Evolutionary conservation across 2,888 invertebrate species (phyloP).

Genomic region (Nowickia ferox): DNA sequence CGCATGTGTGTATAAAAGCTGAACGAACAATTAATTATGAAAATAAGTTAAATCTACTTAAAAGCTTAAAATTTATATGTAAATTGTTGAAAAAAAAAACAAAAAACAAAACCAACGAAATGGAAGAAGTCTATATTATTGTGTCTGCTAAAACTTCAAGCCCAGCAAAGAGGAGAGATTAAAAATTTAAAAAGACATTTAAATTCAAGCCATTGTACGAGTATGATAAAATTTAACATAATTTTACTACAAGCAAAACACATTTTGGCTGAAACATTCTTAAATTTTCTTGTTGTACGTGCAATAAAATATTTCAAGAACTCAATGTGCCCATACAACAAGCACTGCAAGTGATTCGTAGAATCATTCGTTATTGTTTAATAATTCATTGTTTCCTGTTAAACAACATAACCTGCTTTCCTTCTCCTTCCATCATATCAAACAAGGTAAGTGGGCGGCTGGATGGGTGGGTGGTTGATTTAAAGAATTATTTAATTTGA

Average conservation of each 20-base stretch:
- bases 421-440: not conserved
- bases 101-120: not conserved
- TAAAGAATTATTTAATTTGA: not conserved
- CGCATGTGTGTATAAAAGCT: not conserved
- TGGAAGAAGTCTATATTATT: conserved; percentile 16
- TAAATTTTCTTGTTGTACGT: not conserved
- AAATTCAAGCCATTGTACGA: not conserved
- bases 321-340: conserved; percentile 10
- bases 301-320: not conserved
- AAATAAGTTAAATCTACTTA: not conserved
- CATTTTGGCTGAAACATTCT: not conserved
- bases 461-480: not conserved
- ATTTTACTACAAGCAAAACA: not conserved
- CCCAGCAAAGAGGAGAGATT: not conserved
- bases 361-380: not conserved
- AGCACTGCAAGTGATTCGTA: not conserved
- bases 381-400: not conserved
- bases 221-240: conserved; percentile 19
- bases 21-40: not conserved
- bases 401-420: not conserved
- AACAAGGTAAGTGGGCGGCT: conserved; percentile 28
- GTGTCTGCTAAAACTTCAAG: not conserved
- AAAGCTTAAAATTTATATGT: not conserved
- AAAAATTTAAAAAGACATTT: not conserved
- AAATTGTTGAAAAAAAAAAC: not conserved